phyloP scores from a whole-genome alignment of 2,888 invertebrate genomes.

The Allacma fusca region DNA sequence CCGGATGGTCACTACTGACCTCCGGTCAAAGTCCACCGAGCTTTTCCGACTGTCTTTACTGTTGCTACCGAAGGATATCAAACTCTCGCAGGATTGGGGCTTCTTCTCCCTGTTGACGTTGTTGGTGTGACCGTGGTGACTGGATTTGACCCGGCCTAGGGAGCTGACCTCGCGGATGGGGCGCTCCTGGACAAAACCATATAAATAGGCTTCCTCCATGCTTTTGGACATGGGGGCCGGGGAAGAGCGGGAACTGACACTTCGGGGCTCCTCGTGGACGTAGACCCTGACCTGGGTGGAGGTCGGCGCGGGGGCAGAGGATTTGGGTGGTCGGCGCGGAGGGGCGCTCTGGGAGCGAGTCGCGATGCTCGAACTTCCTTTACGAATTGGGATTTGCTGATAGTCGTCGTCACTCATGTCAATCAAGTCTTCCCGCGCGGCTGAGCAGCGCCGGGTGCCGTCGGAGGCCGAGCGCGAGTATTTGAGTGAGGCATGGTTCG shows the following conservation, averaged over 20 bases:
- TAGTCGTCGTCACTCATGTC: constrained; percentile 60
- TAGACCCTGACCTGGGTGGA: constrained; percentile 60
- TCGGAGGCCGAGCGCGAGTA: constrained; percentile 32
- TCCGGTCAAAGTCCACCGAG: constrained; percentile 65
- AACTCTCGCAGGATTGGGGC: constrained; percentile 68
- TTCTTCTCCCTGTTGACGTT: constrained; percentile 55
- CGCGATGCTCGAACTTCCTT: constrained; percentile 5
- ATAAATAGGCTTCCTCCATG: constrained; percentile 58
- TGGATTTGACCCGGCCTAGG: neutral
- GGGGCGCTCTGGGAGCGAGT: constrained; percentile 58
- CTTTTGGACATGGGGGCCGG: constrained; percentile 59
- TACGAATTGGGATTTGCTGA: constrained; percentile 57
- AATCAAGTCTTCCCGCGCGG: constrained; percentile 49
- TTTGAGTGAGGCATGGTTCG: constrained; percentile 25
- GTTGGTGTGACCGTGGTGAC: neutral
- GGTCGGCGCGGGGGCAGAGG: constrained; percentile 31
- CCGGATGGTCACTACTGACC: constrained; percentile 62
- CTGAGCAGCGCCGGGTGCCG: constrained; percentile 35
- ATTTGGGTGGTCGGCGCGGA: constrained; percentile 53
- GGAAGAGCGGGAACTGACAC: constrained; percentile 51
- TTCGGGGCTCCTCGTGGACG: constrained; percentile 60
- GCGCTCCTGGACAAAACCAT: constrained; percentile 53
- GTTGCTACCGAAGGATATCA: constrained; percentile 63
- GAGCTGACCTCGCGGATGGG: neutral
- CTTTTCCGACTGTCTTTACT: constrained; percentile 68